A percentile compares a stretch with the other conserved stretches of the same genome.
These are phyloP conservation scores for Protonibea diacanthus DNA, from an alignment of 2,797 vertebrate species.

Conservation along the genomic window DNA sequence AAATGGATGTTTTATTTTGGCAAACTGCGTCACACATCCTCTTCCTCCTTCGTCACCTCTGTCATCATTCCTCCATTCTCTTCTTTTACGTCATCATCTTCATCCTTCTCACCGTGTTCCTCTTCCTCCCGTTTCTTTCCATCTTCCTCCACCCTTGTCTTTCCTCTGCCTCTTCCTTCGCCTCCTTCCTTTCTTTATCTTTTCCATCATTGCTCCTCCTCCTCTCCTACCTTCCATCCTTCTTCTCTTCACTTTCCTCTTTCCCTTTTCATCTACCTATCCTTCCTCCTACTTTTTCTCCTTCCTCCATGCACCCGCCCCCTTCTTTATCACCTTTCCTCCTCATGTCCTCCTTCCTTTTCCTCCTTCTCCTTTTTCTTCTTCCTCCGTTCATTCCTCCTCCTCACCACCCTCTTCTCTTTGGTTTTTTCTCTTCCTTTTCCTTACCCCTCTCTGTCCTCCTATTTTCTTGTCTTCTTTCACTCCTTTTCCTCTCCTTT, in stretches of 20 bases:
- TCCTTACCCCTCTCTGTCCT: neutral
- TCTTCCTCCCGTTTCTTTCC: neutral
- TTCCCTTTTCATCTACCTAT: neutral
- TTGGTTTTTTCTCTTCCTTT: too few relatives aligned
- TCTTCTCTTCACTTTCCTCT: neutral
- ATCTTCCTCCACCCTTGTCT: neutral
- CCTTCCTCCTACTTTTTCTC: neutral
- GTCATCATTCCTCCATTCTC: neutral
- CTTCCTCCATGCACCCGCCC: neutral
- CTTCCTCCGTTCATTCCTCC: too few relatives aligned
- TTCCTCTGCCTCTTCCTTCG: neutral
- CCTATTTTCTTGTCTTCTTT: neutral
- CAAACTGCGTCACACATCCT: neutral
- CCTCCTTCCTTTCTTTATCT: neutral
- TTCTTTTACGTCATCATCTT: neutral
- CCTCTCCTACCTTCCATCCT: neutral
- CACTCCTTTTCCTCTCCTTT: too few relatives aligned
- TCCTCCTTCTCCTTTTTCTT: too few relatives aligned
- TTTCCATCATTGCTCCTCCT: neutral
- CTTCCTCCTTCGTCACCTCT: neutral
- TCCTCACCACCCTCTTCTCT: neutral
- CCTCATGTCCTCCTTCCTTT: too few relatives aligned
- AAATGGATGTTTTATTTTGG: constrained; percentile 13
- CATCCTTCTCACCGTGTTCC: neutral
- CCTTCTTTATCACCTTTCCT: neutral